Percentiles rank a stretch among this genome's conserved stretches.
These are phyloP conservation scores for Leucophenga varia DNA, from an alignment of 1,140 invertebrate genomes.

Conservation along the genomic window DNA sequence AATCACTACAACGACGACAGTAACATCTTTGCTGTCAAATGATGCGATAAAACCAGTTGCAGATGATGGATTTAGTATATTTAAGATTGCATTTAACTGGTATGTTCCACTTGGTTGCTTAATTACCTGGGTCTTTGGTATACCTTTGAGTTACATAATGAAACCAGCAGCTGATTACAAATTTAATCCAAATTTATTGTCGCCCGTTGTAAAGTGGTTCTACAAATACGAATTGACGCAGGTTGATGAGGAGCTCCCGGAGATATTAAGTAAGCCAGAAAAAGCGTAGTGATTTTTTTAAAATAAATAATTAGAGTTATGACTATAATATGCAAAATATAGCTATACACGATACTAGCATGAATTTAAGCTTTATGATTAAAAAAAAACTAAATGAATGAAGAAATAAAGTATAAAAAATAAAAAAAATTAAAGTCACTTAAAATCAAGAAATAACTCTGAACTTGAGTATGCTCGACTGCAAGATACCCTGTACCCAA, in stretches of 20 bases:
- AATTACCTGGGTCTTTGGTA: slow-evolving; percentile 64
- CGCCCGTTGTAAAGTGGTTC: slow-evolving; percentile 46
- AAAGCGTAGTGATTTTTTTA: too few species aligned
- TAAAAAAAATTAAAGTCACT: too few species aligned
- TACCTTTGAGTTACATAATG: slow-evolving; percentile 49
- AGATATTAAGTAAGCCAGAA: slow-evolving; percentile 5
- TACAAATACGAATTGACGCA: slow-evolving; percentile 26
- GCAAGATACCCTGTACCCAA: too few species aligned
- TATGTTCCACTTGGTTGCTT: slow-evolving; percentile 64
- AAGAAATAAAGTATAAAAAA: too few species aligned
- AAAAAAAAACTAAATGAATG: too few species aligned
- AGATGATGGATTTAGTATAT: slow-evolving; percentile 56
- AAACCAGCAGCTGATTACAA: slow-evolving; percentile 34
- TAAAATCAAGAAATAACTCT: too few species aligned
- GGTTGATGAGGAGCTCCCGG: slow-evolving; percentile 23
- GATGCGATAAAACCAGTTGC: neutral
- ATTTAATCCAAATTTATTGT: slow-evolving; percentile 51
- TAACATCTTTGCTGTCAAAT: neutral
- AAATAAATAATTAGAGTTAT: too few species aligned
- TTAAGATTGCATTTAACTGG: slow-evolving; percentile 64
- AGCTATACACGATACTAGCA: too few species aligned
- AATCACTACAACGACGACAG: neutral
- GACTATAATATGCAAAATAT: too few species aligned
- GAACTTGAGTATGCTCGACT: too few species aligned
- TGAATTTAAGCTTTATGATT: too few species aligned